Base-by-base conservation (phyloP, 2,113 vertebrate genomes). In the Acanthochromis polyacanthus region DNA sequence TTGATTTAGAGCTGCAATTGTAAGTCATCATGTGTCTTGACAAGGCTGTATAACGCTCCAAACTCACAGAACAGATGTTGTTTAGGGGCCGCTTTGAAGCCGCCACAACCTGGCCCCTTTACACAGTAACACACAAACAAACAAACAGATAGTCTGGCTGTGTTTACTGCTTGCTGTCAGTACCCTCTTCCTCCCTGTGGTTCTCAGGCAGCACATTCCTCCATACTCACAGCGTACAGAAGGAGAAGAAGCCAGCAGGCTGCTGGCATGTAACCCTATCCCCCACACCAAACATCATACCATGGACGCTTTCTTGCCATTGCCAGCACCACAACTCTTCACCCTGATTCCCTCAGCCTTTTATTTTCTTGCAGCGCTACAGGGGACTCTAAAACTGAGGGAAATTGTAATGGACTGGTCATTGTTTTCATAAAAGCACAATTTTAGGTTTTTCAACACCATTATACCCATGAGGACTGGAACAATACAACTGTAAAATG, bases 1-100 rank as follows among this genome's bases (percentile, higher is more conserved):
- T 93, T 92, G 93, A 93, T 93, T 92, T 85, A 88, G 60, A 82
- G 89, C 87, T 74, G 23, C 82, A 77, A 79, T 83, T 86, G 80
- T 73, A 82, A 84, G 86, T 73, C 77, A 30, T 62, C 62, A 80
- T 79, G 78, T 84, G 87, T 85, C 77, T 73, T 64, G 84, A 78
- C 81, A 71, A 64, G 77, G 73, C 84, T 28, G 62, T 48, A 19
- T 23, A 6, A 57, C 5, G 22, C 73, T 73, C 59, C 74, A 59
- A 84, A 84, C 71, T 80, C 71, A 64, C 56, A 58, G 68, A 89
- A 30, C 88, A 90, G 90, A 91, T 91, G 93, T 78, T 82, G 75
- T 67, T 80, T 61, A 52, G 81, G 66, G 68, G 51, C 53, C 14
- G 56, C 81, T 85, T 83, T 80, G 88, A 83, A 83, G 86, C 75